A percentile compares a stretch with the other conserved stretches of the same genome.
These are phyloP conservation scores for Dryocosmus kuriphilus DNA, from an alignment of 2,888 invertebrate genomes.

Conservation along the genomic window DNA sequence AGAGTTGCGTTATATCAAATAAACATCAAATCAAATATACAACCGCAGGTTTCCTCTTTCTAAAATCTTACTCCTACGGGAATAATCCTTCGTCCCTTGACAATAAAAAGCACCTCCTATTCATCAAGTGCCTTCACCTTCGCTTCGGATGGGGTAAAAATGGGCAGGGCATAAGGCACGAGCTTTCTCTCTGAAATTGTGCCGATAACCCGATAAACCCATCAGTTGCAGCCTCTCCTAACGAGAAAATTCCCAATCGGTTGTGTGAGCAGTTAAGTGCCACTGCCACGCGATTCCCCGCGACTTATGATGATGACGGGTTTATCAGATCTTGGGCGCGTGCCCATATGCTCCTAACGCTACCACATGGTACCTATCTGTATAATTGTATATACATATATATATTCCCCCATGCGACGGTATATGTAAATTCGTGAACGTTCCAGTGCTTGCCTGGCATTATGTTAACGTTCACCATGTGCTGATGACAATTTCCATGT, in stretches of 20 bases:
- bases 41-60: neutral
- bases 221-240: slow-evolving; percentile 67
- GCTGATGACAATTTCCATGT: too few relatives aligned
- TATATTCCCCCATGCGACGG: neutral
- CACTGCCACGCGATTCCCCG: slow-evolving; percentile 59
- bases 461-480: too few relatives aligned
- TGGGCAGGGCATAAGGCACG: neutral
- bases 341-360: slow-evolving; percentile 72
- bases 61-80: neutral
- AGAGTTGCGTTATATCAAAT: neutral
- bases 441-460: neutral
- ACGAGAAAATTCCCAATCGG: slow-evolving; percentile 59
- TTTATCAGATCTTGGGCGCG: slow-evolving; percentile 73
- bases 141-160: slow-evolving; percentile 27
- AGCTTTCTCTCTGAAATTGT: slow-evolving; percentile 6
- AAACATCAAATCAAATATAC: too few relatives aligned
- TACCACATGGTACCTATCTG: slow-evolving; percentile 60
- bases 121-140: slow-evolving; percentile 48
- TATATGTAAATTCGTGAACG: neutral
- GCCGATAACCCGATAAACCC: slow-evolving; percentile 57
- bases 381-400: neutral
- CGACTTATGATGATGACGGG: slow-evolving; percentile 71
- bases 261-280: slow-evolving; percentile 36
- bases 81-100: slow-evolving; percentile 11
- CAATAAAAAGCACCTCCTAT: slow-evolving; percentile 48